phyloP scores from a whole-genome alignment of 92 coral and sea anemone species.

The Galaxea fascicularis region DNA sequence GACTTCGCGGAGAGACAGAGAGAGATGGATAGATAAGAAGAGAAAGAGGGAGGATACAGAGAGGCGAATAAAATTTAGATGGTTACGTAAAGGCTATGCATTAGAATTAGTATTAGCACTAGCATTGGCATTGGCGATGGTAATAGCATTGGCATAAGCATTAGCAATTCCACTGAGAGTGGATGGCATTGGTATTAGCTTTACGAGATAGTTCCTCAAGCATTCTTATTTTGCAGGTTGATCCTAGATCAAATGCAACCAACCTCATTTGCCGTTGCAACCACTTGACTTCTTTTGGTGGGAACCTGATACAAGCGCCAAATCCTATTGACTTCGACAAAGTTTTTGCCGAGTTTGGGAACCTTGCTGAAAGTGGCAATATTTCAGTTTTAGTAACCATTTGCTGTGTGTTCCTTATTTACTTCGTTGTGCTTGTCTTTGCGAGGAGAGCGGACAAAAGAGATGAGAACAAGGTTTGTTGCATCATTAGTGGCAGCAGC shows the following conservation, averaged over 20 bases:
- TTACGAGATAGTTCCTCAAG: too few species aligned
- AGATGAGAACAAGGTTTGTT: slow-evolving; percentile 45
- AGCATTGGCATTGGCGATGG: too few species aligned
- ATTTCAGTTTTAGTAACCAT: slow-evolving; percentile 52
- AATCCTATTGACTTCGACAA: slow-evolving; percentile 56
- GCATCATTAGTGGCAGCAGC: background rate
- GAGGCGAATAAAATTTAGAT: too few species aligned
- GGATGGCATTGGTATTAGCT: too few species aligned
- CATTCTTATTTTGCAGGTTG: slow-evolving; percentile 1
- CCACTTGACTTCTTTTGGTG: slow-evolving; percentile 54
- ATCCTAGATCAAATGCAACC: slow-evolving; percentile 7
- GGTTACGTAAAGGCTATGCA: too few species aligned
- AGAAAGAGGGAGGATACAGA: too few species aligned
- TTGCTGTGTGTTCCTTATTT: slow-evolving; percentile 29
- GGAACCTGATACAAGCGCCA: slow-evolving; percentile 43
- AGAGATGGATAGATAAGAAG: too few species aligned
- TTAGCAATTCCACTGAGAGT: too few species aligned
- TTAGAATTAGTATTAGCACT: too few species aligned
- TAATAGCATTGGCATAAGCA: too few species aligned
- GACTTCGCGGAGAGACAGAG: too few species aligned
- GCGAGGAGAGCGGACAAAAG: slow-evolving; percentile 55
- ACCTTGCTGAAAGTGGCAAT: slow-evolving; percentile 43
- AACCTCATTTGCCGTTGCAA: slow-evolving; percentile 37
- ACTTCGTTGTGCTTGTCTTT: slow-evolving; percentile 38
- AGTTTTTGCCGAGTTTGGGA: slow-evolving; percentile 35